Conservation (phyloP, 2,113 vertebrate genomes). For the Anoplopoma fimbria region DNA sequence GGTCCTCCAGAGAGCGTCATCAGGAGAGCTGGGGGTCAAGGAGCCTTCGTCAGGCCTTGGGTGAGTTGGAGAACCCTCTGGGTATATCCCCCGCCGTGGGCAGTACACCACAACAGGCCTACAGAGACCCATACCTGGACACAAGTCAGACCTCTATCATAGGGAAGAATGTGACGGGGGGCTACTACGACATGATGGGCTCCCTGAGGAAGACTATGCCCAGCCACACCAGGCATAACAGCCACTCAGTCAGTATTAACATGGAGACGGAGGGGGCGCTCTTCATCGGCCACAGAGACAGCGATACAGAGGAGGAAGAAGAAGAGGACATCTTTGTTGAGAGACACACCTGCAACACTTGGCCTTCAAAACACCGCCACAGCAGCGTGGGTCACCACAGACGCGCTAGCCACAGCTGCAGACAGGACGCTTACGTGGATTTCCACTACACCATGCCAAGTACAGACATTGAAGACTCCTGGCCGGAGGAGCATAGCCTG, state of each 20-base stretch:
- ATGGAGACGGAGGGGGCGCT: slow-evolving; percentile 77
- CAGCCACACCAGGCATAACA: slow-evolving; percentile 67
- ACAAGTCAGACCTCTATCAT: slow-evolving; percentile 64
- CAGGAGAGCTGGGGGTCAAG: slow-evolving; percentile 84
- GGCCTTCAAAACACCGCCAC: slow-evolving; percentile 86
- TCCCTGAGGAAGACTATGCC: slow-evolving; percentile 86
- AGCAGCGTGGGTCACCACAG: slow-evolving; percentile 64
- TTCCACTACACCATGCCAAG: slow-evolving; percentile 85
- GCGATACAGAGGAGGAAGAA: slow-evolving; percentile 77
- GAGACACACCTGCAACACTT: slow-evolving; percentile 81
- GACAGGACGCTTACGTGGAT: slow-evolving; percentile 77
- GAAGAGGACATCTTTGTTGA: slow-evolving; percentile 75
- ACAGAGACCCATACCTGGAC: slow-evolving; percentile 77
- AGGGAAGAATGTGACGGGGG: slow-evolving; percentile 56
- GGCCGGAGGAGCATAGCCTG: slow-evolving; percentile 79
- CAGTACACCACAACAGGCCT: slow-evolving; percentile 66
- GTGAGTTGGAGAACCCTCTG: slow-evolving; percentile 87
- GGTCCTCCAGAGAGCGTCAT: slow-evolving; percentile 64
- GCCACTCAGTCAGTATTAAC: slow-evolving; percentile 79
- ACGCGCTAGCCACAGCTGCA: slow-evolving; percentile 66
- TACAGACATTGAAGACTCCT: slow-evolving; percentile 83
- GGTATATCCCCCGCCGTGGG: slow-evolving; percentile 77
- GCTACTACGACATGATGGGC: slow-evolving; percentile 88
- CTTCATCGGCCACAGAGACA: slow-evolving; percentile 76
- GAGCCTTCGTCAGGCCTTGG: slow-evolving; percentile 80